Base-by-base conservation (phyloP, 2,113 vertebrate species). In the Panurus biarmicus region DNA sequence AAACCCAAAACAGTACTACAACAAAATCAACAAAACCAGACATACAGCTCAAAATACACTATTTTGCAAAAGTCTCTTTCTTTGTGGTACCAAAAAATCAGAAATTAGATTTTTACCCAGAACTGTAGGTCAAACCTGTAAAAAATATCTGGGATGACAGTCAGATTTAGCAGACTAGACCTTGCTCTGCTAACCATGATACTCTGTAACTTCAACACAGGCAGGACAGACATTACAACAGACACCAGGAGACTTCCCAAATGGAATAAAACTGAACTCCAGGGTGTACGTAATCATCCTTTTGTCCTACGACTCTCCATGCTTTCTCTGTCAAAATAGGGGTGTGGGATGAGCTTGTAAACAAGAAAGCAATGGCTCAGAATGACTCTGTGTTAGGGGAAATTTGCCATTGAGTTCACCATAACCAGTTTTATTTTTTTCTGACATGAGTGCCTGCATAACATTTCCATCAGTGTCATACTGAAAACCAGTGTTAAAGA, bases 341-440 rank as follows among this genome's bases (percentile, higher is more conserved):
- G 14, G 29, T 25, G 40, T 5, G 19, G 56, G 35, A 73, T 83
- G 25, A 90, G 31, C 54, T 76, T 16, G 2, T 70, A 76, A 89
- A 44, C 31, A 75, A 48, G 29, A 54, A 74, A 69, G 13, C 19
- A 90, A 80, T 26, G 36, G 31, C 50, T 91, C 54, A 67, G 61
- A 92, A n/a, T 2, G 1, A 10, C 36, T 66, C 42, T 29, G 0
- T 47, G 3, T 12, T 28, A 36, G 9, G 28, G 48, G 57, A 6
- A 29, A 73, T 54, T 56, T 87, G 13, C 57, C 45, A 45, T 5
- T 85, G 36, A 85, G 9, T 16, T 91, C 82, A 57, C 22, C 1
- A 2, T 58, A 47, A 73, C 3, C 29, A 38, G 50, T 28, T 83
- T 69, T 33, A 62, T 35, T 83, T 90, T 93, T 93, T 93, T 93